Evolutionary conservation across 1,140 invertebrate species (phyloP).

Genomic region (Harpegnathos saltator): DNA sequence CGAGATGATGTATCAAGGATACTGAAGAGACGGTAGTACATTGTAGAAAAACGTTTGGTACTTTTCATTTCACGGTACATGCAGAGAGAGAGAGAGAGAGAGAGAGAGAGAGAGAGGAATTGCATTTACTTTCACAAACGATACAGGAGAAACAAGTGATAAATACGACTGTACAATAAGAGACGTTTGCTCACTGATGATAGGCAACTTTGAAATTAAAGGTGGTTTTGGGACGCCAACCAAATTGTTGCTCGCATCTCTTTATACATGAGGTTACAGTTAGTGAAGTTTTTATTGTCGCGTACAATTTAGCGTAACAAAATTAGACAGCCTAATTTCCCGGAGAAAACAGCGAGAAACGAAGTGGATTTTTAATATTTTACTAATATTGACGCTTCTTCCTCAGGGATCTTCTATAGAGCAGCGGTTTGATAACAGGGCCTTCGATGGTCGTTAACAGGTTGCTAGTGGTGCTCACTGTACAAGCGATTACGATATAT

Average conservation of each 20-base stretch:
- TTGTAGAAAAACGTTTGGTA: slow-evolving; percentile 34
- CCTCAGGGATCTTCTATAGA: slow-evolving; percentile 71
- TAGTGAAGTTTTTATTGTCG: slow-evolving; percentile 30
- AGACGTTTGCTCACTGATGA: slow-evolving; percentile 43
- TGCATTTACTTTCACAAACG: neutral
- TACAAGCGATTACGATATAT: slow-evolving; percentile 13
- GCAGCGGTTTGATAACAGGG: slow-evolving; percentile 21
- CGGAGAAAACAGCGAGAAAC: neutral
- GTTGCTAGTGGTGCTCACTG: slow-evolving; percentile 7
- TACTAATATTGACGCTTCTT: slow-evolving; percentile 62
- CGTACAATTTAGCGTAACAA: slow-evolving; percentile 20
- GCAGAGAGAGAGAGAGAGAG: neutral
- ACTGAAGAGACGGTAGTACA: neutral
- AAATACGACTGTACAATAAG: slow-evolving; percentile 28
- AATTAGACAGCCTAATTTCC: slow-evolving; percentile 26
- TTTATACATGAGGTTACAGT: slow-evolving; percentile 3
- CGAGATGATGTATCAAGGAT: slow-evolving; percentile 5
- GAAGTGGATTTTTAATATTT: slow-evolving; percentile 45
- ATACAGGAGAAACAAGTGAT: slow-evolving; percentile 15
- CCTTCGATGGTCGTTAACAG: slow-evolving; percentile 17
- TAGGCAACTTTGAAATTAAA: slow-evolving; percentile 24
- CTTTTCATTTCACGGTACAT: slow-evolving; percentile 8
- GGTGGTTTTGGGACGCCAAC: neutral
- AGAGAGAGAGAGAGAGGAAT: neutral
- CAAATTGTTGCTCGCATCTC: slow-evolving; percentile 6